Base-by-base conservation (phyloP, 2,797 vertebrate genomes). In the Podarcis lilfordi region DNA sequence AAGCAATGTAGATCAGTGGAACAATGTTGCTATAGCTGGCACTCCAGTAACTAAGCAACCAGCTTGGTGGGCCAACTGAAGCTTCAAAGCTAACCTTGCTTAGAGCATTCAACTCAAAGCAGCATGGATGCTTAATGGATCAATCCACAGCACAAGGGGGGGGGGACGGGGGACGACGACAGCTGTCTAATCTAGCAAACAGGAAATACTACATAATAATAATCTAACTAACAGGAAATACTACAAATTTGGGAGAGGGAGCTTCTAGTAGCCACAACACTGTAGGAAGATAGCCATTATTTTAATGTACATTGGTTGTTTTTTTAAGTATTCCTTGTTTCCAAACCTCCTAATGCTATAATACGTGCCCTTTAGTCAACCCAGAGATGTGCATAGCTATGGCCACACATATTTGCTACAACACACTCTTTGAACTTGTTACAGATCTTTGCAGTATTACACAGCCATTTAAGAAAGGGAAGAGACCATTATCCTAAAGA, bases 121-220 rank as follows among this genome's bases (percentile, higher is more conserved):
- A 37, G 19, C 43, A 75, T 5, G 29, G 19, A 76, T 35, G 27
- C 8, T 86, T 68, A 86, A 82, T 69, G 61, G 71, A 25, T 72
- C 79, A 0, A 21, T 10, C 9, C 4, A 45, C 15, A 29, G 7
- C 0, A 8, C 17, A 66, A 7, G 3, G 17, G 3, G 23, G 11
- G 3, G 10, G 50, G 3, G 32, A 87, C 1, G 8, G 43, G 43
- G 43, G 43, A 43, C 8, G 0, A 2, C 7, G 66, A 32, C 50
- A 69, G n/a, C 17, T 21, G 72, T 59, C 27, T 85, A 69, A 69
- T 59, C n/a, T 35, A 1, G 0, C 0, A 40, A 0, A n/a, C 7
- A 80, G 27, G 23, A 45, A 86, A 80, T 17, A 6, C n/a, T 50
- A 43, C 45, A 50, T 50, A 50, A 50, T 50, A 50, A 50, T 50